Percentiles rank a stretch among this genome's conserved stretches.
Evolutionary conservation across 2,888 invertebrate species (phyloP).

Genomic region (Xylocampa areola): DNA sequence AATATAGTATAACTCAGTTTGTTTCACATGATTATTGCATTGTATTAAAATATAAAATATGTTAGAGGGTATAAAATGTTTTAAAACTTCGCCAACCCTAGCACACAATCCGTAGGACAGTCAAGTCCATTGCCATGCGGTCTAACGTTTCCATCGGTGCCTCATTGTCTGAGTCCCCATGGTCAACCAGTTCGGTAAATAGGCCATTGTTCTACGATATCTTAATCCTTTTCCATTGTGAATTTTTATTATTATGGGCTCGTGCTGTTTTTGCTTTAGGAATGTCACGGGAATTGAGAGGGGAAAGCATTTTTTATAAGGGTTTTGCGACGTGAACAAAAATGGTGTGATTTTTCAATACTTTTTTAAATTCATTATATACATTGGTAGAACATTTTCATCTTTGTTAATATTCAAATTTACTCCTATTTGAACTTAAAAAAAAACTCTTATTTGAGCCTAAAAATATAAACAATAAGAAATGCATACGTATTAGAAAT

Average conservation of each 20-base stretch:
- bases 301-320: slow-evolving; percentile 2
- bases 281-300: slow-evolving; percentile 14
- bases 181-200: slow-evolving; percentile 62
- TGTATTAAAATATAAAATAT: no score
- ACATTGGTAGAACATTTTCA: no score
- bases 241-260: slow-evolving; percentile 38
- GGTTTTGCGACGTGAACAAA: background rate
- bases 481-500: no score
- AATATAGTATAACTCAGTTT: no score
- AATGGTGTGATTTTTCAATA: background rate
- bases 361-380: no score
- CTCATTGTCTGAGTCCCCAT: slow-evolving; percentile 61
- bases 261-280: slow-evolving; percentile 24
- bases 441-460: no score
- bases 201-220: slow-evolving; percentile 61
- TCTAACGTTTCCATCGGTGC: slow-evolving; percentile 59
- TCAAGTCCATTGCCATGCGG: slow-evolving; percentile 50
- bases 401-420: no score
- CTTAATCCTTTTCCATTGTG: slow-evolving; percentile 56
- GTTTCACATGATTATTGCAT: no score
- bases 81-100: slow-evolving; percentile 29
- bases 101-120: slow-evolving; percentile 43
- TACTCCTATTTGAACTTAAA: no score
- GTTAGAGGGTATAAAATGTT: no score
- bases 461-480: no score